Conservation (phyloP, 2,888 invertebrate genomes). For the Brenthis hecate region DNA sequence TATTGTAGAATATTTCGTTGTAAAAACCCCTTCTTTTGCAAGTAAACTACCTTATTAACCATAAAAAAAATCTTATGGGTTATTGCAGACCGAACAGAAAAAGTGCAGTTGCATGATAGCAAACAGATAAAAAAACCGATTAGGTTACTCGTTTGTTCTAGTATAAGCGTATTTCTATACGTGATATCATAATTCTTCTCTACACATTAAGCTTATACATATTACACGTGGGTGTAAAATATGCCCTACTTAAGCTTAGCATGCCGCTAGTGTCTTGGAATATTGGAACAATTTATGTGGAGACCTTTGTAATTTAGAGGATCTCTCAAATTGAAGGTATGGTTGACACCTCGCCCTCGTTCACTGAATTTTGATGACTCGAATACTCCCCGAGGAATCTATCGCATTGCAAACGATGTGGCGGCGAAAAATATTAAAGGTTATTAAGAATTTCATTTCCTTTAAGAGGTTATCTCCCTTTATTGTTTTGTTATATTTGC, state of each 20-base stretch:
- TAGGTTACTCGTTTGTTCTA: too few species aligned
- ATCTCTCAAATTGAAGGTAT: slow-evolving; percentile 75
- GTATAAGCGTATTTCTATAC: not conserved
- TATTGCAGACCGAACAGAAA: too few species aligned
- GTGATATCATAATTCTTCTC: not conserved
- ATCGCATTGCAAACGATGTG: slow-evolving; percentile 24
- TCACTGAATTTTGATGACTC: slow-evolving; percentile 40
- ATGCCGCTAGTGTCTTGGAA: slow-evolving; percentile 73
- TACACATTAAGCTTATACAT: slow-evolving; percentile 10
- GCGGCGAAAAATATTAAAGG: slow-evolving; percentile 10
- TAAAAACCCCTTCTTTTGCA: too few species aligned
- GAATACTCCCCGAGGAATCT: slow-evolving; percentile 29
- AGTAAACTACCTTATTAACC: too few species aligned
- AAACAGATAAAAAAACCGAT: too few species aligned
- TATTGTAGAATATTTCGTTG: too few species aligned
- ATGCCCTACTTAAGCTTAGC: slow-evolving; percentile 63
- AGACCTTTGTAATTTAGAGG: slow-evolving; percentile 79
- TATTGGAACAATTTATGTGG: slow-evolving; percentile 80
- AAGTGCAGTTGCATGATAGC: too few species aligned
- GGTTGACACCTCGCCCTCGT: slow-evolving; percentile 62
- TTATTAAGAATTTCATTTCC: slow-evolving; percentile 2
- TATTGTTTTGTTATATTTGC: not conserved
- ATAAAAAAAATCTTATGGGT: too few species aligned
- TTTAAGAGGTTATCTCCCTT: not conserved
- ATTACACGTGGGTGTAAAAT: slow-evolving; percentile 51